Evolutionary conservation across 1,140 invertebrate species (phyloP).

Genomic region (Prorops nasuta): DNA sequence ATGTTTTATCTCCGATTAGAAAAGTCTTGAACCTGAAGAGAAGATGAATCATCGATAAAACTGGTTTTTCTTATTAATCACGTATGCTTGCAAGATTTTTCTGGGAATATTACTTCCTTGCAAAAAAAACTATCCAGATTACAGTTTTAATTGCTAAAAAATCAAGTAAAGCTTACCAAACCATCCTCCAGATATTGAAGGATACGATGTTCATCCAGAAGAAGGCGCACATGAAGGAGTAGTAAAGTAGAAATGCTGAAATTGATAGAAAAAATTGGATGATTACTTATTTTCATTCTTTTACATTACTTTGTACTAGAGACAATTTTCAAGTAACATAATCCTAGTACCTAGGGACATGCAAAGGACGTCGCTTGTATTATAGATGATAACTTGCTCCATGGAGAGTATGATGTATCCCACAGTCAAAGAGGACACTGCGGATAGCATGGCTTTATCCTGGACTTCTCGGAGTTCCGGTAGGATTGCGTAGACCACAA

Average conservation of each 20-base stretch:
- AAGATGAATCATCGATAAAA: conserved; percentile 8
- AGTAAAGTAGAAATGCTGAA: conserved; percentile 63
- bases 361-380: conserved; percentile 45
- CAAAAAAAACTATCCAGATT: conserved; percentile 20
- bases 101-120: too few relatives aligned
- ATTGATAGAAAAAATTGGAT: too few relatives aligned
- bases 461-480: conserved; percentile 61
- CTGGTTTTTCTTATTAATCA: conserved; percentile 5
- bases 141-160: conserved; percentile 9
- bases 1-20: conserved; percentile 50
- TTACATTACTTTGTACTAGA: too few relatives aligned
- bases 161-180: conserved; percentile 66
- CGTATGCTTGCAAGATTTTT: too few relatives aligned
- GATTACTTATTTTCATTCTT: too few relatives aligned
- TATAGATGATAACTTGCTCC: too few relatives aligned
- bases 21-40: conserved; percentile 41
- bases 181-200: conserved; percentile 64
- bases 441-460: conserved; percentile 54
- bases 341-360: conserved; percentile 58
- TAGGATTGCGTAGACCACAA: conserved; percentile 60
- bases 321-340: too few relatives aligned
- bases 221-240: conserved; percentile 64
- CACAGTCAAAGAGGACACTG: conserved; percentile 58
- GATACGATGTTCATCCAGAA: conserved; percentile 68
- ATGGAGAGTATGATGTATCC: conserved; percentile 60